These are phyloP conservation scores for Macaria liturata DNA, from an alignment of 2,888 invertebrate genomes.

Conservation along the genomic window DNA sequence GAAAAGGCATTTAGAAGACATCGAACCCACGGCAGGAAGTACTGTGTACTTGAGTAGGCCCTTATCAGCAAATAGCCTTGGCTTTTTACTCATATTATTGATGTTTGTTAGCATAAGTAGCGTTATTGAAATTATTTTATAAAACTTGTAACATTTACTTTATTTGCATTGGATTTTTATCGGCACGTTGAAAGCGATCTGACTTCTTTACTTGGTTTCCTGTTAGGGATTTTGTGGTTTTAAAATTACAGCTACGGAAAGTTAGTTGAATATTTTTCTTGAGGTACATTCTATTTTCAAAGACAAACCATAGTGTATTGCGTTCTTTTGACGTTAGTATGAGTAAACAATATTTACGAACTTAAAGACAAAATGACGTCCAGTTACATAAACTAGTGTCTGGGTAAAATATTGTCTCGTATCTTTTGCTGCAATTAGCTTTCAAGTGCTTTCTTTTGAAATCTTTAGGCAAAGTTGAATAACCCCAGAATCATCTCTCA, in stretches of 20 bases:
- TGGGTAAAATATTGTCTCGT: background rate
- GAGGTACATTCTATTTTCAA: too few relatives aligned
- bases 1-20: constrained; percentile 29
- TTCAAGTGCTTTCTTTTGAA: constrained; percentile 5
- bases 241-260: constrained; percentile 2
- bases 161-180: constrained; percentile 23
- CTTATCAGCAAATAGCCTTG: constrained; percentile 20
- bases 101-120: background rate
- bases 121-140: constrained; percentile 1
- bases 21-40: constrained; percentile 32
- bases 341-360: too few relatives aligned
- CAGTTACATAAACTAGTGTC: too few relatives aligned
- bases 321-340: too few relatives aligned
- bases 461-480: constrained; percentile 7
- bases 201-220: constrained; percentile 16
- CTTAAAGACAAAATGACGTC: too few relatives aligned
- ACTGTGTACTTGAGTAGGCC: constrained; percentile 28
- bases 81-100: constrained; percentile 6
- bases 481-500: constrained; percentile 12
- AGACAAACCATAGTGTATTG: too few relatives aligned
- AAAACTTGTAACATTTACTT: constrained; percentile 2
- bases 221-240: constrained; percentile 13
- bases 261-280: too few relatives aligned
- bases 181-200: constrained; percentile 11
- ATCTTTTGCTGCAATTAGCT: background rate